Conservation (phyloP, 2,888 invertebrate species). For the Machimus atricapillus region DNA sequence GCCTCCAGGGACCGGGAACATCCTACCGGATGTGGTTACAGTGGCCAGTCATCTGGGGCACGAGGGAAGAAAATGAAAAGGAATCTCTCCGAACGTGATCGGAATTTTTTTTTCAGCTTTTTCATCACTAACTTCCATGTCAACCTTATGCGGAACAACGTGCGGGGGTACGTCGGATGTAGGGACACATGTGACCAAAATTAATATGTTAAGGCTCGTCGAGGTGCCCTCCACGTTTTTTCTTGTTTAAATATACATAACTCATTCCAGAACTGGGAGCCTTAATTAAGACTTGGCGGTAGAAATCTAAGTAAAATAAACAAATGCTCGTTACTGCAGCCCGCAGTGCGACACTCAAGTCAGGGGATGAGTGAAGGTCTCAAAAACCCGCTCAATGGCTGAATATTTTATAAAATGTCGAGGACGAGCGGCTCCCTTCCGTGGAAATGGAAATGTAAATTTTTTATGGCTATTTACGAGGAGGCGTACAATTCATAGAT, state of each 20-base stretch:
- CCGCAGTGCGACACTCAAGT: background rate
- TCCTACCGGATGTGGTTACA: background rate
- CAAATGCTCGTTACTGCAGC: background rate
- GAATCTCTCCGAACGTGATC: slow-evolving; percentile 36
- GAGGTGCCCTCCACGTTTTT: background rate
- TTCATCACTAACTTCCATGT: background rate
- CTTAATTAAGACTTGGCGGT: background rate
- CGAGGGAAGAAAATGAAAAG: slow-evolving; percentile 21
- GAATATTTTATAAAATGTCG: background rate
- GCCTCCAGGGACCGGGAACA: background rate
- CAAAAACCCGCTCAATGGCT: background rate
- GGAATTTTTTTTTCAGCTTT: slow-evolving; percentile 9
- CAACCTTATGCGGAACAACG: background rate
- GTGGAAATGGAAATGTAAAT: background rate
- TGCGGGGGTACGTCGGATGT: background rate
- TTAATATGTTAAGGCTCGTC: background rate
- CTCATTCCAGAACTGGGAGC: background rate
- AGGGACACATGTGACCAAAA: background rate
- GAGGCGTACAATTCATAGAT: background rate
- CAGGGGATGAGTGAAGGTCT: background rate
- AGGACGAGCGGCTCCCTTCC: background rate
- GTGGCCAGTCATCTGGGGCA: slow-evolving; percentile 9
- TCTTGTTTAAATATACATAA: background rate
- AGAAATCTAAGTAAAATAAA: background rate
- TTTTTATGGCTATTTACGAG: background rate